phyloP scores from a whole-genome alignment of 2,888 invertebrate genomes.

The Amaurobius ferox region DNA sequence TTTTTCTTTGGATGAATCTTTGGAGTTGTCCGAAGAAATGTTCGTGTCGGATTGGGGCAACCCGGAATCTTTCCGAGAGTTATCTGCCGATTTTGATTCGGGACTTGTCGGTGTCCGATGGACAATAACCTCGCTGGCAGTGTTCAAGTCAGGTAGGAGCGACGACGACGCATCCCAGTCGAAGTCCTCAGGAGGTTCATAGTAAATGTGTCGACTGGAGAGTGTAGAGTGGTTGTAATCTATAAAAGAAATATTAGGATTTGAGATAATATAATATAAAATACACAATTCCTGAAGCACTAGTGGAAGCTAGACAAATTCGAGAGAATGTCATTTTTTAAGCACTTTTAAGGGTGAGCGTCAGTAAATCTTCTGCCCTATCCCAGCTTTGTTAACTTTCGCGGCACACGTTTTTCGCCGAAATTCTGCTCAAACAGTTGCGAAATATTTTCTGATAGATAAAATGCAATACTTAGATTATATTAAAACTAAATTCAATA shows the following conservation, averaged over 20 bases:
- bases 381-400: too few species aligned
- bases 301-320: too few species aligned
- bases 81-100: conserved; percentile 1
- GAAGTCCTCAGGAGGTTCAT: conserved; percentile 69
- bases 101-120: conserved; percentile 47
- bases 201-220: conserved; percentile 60
- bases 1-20: conserved; percentile 39
- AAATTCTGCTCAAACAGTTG: too few species aligned
- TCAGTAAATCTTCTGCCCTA: too few species aligned
- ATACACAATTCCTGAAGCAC: too few species aligned
- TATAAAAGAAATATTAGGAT: conserved; percentile 16
- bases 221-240: conserved; percentile 20
- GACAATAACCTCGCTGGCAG: conserved; percentile 57
- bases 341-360: too few species aligned
- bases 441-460: too few species aligned
- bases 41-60: conserved; percentile 10
- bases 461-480: too few species aligned
- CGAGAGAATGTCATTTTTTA: too few species aligned
- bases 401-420: too few species aligned
- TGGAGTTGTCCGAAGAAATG: conserved; percentile 1
- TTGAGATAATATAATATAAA: too few species aligned
- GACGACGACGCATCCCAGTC: conserved; percentile 46
- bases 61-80: background rate
- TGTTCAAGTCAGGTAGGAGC: background rate
- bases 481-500: too few species aligned